Evolutionary conservation across 2,797 vertebrate genomes (phyloP).

Genomic region (Alcedo atthis): DNA sequence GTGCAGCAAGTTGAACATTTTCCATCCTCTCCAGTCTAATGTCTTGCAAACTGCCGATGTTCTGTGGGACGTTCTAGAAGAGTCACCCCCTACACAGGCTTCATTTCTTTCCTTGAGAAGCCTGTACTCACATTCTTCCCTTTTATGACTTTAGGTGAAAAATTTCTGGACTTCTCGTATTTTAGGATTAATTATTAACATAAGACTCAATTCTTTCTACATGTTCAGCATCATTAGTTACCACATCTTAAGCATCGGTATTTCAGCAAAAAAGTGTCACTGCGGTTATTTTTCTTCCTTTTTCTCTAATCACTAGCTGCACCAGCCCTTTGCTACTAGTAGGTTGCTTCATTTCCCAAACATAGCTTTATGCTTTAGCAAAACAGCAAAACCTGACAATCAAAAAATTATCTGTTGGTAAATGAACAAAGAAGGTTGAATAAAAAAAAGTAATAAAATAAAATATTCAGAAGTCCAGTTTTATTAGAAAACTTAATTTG

Average conservation of each 20-base stretch:
- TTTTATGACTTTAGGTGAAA: not conserved
- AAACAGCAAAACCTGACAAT: not conserved
- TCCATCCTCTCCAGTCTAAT: not conserved
- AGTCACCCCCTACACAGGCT: not conserved
- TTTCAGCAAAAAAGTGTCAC: not conserved
- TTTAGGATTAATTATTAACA: slow-evolving; percentile 15
- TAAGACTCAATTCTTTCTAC: not conserved
- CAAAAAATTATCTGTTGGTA: not conserved
- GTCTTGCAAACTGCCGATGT: rapidly evolving
- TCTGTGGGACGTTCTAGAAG: not conserved
- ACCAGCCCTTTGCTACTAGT: not conserved
- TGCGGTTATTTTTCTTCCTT: not conserved
- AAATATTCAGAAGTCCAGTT: not conserved
- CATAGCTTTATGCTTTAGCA: not conserved
- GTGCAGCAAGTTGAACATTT: not conserved
- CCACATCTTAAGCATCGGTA: not conserved
- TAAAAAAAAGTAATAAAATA: not conserved
- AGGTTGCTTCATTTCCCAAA: not conserved
- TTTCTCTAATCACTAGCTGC: not conserved
- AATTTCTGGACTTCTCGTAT: not conserved
- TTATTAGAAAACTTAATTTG: not conserved
- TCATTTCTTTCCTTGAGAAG: not conserved
- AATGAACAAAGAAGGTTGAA: not conserved
- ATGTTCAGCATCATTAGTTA: not conserved
- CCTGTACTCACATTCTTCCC: not conserved